Percentiles rank a stretch among this genome's conserved stretches.
Evolutionary conservation across 2,113 vertebrate species (phyloP).

Genomic region (Microtus oregoni): DNA sequence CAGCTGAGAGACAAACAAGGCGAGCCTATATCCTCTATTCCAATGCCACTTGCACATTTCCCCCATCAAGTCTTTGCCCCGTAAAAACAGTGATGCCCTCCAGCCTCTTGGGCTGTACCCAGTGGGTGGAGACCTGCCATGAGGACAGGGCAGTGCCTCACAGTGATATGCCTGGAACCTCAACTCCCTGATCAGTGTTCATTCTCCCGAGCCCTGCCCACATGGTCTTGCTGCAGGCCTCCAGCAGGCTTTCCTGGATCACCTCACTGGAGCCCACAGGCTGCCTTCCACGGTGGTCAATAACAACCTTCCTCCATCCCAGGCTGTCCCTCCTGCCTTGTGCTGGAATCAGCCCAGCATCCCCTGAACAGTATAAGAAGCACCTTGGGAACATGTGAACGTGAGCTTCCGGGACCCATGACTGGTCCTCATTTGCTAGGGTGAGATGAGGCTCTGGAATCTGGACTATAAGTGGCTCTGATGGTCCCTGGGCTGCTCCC

Average conservation of each 20-base stretch:
- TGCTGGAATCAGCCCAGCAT: background rate
- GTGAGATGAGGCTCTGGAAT: background rate
- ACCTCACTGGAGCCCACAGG: background rate
- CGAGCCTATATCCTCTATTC: background rate
- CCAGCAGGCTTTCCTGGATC: background rate
- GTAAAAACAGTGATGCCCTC: background rate
- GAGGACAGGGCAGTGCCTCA: background rate
- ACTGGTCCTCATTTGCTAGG: background rate
- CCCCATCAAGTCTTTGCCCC: background rate
- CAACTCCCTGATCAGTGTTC: background rate
- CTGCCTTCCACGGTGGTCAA: background rate
- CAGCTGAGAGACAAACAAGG: background rate
- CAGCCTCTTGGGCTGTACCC: background rate
- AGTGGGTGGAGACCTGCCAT: too few relatives aligned
- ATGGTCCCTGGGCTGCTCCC: background rate
- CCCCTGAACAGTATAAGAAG: background rate
- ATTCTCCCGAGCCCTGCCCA: background rate
- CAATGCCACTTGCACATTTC: background rate
- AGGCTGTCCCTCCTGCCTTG: background rate
- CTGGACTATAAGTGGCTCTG: background rate
- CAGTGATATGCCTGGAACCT: background rate
- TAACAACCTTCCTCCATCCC: rapidly evolving
- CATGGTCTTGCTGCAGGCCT: too few relatives aligned
- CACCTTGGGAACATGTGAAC: background rate
- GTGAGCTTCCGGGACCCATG: background rate